These are phyloP conservation scores for Cydia strobilella DNA, from an alignment of 1,140 invertebrate species.

Conservation along the genomic window DNA sequence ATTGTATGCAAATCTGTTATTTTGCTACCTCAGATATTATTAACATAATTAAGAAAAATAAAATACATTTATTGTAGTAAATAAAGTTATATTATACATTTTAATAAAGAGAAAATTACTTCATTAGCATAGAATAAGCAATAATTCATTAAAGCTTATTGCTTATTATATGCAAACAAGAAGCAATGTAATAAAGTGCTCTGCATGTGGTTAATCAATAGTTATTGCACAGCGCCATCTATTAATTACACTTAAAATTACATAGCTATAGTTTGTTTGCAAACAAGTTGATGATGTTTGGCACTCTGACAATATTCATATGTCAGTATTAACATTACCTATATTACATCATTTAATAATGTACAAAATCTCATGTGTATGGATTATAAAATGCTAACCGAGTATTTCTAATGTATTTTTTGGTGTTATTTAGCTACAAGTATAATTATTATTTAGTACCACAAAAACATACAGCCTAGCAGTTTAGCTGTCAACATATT, in stretches of 20 bases:
- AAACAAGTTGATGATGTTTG: conserved; percentile 12
- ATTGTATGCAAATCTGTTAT: too few species aligned
- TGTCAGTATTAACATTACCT: background rate
- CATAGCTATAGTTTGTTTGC: conserved; percentile 22
- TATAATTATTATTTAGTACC: too few species aligned
- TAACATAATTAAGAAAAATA: too few species aligned
- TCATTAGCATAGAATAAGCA: too few species aligned
- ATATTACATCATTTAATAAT: background rate
- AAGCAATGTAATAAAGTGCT: background rate
- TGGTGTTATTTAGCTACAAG: too few species aligned
- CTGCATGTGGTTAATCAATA: conserved; percentile 19
- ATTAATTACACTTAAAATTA: conserved; percentile 18
- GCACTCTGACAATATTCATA: background rate
- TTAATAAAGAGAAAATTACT: too few species aligned
- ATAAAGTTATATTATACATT: too few species aligned
- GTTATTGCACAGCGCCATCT: conserved; percentile 8
- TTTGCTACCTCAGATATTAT: too few species aligned
- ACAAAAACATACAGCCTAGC: too few species aligned
- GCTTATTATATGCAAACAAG: background rate
- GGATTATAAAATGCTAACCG: background rate
- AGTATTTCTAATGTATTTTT: too few species aligned
- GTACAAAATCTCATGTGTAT: background rate
- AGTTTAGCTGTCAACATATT: too few species aligned
- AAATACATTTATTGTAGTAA: too few species aligned
- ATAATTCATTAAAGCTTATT: background rate